These are phyloP conservation scores for Vespertilio murinus DNA, from an alignment of 2,797 vertebrate genomes.

Conservation along the genomic window DNA sequence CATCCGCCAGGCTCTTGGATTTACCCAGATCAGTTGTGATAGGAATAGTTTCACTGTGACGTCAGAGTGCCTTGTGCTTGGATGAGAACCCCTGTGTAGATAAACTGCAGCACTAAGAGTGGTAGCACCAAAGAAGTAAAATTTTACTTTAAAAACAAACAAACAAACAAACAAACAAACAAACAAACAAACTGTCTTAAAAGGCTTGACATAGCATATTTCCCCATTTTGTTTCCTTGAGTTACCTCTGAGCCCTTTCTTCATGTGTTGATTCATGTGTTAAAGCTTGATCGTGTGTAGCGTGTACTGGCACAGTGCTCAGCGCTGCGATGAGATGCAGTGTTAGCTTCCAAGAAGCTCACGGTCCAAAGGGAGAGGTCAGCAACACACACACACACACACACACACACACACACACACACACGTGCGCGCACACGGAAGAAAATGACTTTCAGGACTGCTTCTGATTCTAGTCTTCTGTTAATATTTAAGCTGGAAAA, in stretches of 20 bases:
- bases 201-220: neutral
- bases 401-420: no score
- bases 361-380: neutral
- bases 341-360: neutral
- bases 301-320: neutral
- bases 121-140: neutral
- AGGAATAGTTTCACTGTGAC: neutral
- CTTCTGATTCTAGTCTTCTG: slow-evolving; percentile 21
- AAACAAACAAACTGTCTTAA: neutral
- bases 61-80: neutral
- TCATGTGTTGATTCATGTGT: neutral
- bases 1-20: neutral
- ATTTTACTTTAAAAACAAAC: neutral
- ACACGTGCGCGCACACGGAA: neutral
- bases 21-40: neutral
- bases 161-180: neutral
- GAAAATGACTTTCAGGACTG: neutral
- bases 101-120: neutral
- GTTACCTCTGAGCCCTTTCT: neutral
- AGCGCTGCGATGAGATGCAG: neutral
- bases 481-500: slow-evolving; percentile 30
- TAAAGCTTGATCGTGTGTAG: neutral
- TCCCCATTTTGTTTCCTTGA: neutral
- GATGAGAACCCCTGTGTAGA: neutral
- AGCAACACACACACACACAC: neutral